Percentiles rank a stretch among this genome's conserved stretches.
phyloP scores from a whole-genome alignment of 2,113 vertebrate genomes.

The Nothocercus nigrocapillus region DNA sequence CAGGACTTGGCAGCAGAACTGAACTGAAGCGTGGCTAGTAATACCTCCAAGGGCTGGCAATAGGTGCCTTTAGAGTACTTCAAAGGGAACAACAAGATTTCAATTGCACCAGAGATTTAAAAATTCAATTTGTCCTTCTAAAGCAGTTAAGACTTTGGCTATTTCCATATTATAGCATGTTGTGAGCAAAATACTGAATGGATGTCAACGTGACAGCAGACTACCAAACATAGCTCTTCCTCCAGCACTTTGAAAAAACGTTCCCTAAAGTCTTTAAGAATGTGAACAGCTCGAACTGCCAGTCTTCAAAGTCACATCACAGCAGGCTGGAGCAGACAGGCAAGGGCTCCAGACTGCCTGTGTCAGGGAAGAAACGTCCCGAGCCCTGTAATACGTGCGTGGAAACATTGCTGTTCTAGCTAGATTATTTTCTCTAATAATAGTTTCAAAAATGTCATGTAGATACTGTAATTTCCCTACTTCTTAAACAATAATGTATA shows the following conservation, averaged over 20 bases:
- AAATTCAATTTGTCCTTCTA: background rate
- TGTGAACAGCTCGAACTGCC: too few relatives aligned
- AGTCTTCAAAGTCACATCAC: background rate
- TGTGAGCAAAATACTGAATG: background rate
- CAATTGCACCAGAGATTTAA: too few relatives aligned
- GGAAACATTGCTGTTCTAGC: background rate
- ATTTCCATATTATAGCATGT: background rate
- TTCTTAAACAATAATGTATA: fast-evolving
- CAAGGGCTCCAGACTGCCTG: background rate
- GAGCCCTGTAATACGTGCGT: background rate
- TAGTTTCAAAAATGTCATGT: background rate
- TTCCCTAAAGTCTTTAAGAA: background rate
- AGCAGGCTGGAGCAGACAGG: background rate
- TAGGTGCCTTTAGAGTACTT: background rate
- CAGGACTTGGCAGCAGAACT: background rate
- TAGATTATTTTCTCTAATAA: background rate
- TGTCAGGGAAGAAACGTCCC: background rate
- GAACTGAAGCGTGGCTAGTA: too few relatives aligned
- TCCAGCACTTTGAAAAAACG: background rate
- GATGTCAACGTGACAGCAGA: background rate
- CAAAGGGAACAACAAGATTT: background rate
- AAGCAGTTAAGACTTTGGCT: background rate
- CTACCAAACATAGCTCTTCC: background rate
- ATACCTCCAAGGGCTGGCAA: background rate
- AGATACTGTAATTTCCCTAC: fast-evolving